Base-by-base conservation (phyloP, 2,113 vertebrate species). In the Dicaeum eximium region DNA sequence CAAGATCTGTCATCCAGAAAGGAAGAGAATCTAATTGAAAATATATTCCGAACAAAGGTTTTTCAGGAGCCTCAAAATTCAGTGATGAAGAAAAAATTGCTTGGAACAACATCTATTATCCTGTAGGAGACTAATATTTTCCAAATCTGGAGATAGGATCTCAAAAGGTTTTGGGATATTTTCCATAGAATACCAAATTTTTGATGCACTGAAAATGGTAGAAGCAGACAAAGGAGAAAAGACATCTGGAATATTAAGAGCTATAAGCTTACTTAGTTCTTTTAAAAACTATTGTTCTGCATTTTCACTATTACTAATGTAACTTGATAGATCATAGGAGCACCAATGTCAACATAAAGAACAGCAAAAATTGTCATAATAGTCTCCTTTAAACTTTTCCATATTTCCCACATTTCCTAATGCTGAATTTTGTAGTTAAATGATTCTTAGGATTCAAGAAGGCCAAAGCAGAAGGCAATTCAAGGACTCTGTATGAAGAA, bases 281-380 rank as follows among this genome's bases (percentile, higher is more conserved):
- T n/a, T 0, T 1, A 7, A 40, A 88, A 57, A 9, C 2, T 2
- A 17, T 19, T 7, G 7, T 54, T 40, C 25, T 66, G 13, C 25
- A 71, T 62, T 65, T 82, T 74, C 40, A 47, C 38, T 69, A 60
- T 24, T 69, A 48, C 17, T 80, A 35, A 75, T 6, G 4, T 44
- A 75, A 74, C 31, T 60, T 75, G 61, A 79, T 54, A 56, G 24
- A 82, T 20, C 33, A 80, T 7, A 27, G 21, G 13, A 81, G 5
- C 8, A 51, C 4, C 15, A 71, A 71, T 11, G 31, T 5, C 45
- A 56, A 60, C 44, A 30, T 0, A 60, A 3, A 57, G 19, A 73
- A 73, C 0, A 57, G 27, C 9, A 77, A 83, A 90, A 69, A 28
- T 1, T 38, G 22, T 28, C 24, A 15, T 4, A 56, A 5, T 33